Conservation (phyloP, 2,888 invertebrate species). For the Kuschelorhynchus macadamiae region DNA sequence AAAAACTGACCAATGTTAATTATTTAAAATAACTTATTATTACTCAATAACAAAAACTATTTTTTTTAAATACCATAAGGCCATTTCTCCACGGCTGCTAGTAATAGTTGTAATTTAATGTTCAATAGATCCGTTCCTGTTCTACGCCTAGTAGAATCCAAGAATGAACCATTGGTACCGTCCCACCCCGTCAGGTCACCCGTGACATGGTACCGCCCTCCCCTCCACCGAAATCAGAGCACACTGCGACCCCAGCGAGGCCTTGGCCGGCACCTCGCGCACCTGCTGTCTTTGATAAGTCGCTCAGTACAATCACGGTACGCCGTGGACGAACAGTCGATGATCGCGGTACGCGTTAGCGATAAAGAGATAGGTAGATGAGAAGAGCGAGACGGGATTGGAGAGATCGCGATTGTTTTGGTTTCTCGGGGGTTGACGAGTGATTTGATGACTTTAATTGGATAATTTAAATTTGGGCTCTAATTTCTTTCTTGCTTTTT, state of each 20-base stretch:
- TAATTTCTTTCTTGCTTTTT: too few relatives aligned
- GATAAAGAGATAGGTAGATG: neutral
- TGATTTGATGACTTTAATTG: neutral
- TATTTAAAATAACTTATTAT: too few relatives aligned
- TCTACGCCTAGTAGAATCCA: slow-evolving; percentile 22
- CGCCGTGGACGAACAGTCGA: slow-evolving; percentile 48
- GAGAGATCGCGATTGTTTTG: too few relatives aligned
- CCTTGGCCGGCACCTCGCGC: slow-evolving; percentile 54
- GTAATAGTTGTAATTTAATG: too few relatives aligned
- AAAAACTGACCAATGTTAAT: too few relatives aligned
- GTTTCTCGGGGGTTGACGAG: neutral
- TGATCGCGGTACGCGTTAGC: slow-evolving; percentile 23
- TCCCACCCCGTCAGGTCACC: slow-evolving; percentile 43
- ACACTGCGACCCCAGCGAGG: slow-evolving; percentile 56
- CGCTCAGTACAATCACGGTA: slow-evolving; percentile 57
- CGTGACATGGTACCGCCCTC: slow-evolving; percentile 45
- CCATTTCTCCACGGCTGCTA: too few relatives aligned
- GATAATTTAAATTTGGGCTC: too few relatives aligned
- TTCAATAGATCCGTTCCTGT: slow-evolving; percentile 27
- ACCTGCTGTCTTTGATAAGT: slow-evolving; percentile 51
- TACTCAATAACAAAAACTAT: too few relatives aligned
- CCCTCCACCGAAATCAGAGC: slow-evolving; percentile 54
- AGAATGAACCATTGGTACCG: slow-evolving; percentile 48
- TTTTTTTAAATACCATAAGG: too few relatives aligned
- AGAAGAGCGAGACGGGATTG: neutral